Percentiles rank a stretch among this genome's conserved stretches.
phyloP scores from a whole-genome alignment of 2,797 vertebrate genomes.

The Enteromius radiatus region DNA sequence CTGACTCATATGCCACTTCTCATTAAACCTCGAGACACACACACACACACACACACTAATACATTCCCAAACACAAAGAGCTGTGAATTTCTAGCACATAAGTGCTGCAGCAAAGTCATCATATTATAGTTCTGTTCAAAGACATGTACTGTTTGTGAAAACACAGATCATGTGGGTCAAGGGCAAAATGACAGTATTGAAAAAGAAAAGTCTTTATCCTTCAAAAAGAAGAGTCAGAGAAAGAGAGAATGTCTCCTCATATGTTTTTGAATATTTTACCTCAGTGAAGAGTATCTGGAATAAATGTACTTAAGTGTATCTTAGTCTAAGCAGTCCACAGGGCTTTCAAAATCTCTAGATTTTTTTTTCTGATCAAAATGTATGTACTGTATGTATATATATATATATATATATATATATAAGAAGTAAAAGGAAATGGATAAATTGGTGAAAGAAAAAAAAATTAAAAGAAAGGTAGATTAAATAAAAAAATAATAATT shows the following conservation, averaged over 20 bases:
- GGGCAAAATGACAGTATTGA: not conserved
- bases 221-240: not conserved
- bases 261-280: not conserved
- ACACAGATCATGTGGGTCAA: constrained; percentile 4
- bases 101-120: constrained; percentile 17
- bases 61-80: constrained; percentile 10
- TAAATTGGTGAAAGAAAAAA: too few species aligned
- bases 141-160: constrained; percentile 1
- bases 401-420: too few species aligned
- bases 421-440: too few species aligned
- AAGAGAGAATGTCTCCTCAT: not conserved
- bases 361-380: not conserved
- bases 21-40: constrained; percentile 42
- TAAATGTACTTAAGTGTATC: not conserved
- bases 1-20: constrained; percentile 47
- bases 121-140: constrained; percentile 19
- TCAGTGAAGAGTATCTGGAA: not conserved
- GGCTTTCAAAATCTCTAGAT: not conserved
- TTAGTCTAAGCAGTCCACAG: not conserved
- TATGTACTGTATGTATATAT: too few species aligned
- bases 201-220: not conserved
- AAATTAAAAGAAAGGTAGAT: too few species aligned
- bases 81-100: constrained; percentile 27
- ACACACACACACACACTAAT: constrained; percentile 40
- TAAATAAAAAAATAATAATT: too few species aligned